Evolutionary conservation across 2,113 vertebrate genomes (phyloP), one percentile per base, ranked within the genome.

Genomic region (Heterochromis multidens): DNA sequence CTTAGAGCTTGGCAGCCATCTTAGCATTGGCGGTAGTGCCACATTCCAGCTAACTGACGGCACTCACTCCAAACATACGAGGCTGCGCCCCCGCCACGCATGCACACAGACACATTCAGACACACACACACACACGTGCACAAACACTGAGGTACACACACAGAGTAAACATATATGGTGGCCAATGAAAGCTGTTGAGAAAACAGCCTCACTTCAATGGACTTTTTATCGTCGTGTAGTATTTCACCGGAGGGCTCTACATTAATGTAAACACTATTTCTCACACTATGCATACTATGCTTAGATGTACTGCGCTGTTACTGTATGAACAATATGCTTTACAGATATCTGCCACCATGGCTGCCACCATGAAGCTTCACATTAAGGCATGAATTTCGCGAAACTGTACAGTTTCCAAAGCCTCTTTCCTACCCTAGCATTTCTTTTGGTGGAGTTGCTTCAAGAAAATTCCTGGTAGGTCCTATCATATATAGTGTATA

Each of bases 1-100:
- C 90, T 98, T 98, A 98, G 96, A 93, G 95, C 96, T 98, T 98
- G 97, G 97, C 97, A 98, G 97, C 97, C 97, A 98, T 98, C 96
- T 98, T 98, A 98, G 91, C 94, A 95, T 95, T 96, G 96, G 96
- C 96, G 96, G 96, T 94, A 94, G 94, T 94, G 92, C 94, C 94
- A 94, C 95, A 96, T 95, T 95, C 96, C 96, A 95, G 91, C 93
- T 96, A 94, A 96, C 95, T 96, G 93, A 96, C 95, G 94, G 94
- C 94, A 93, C 91, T 93, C 91, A 88, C 94, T 95, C 91, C 93
- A 92, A 94, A 94, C 93, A 93, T 93, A 92, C 87, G 86, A 90
- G 89, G 90, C 91, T 92, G 89, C 85, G 87, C 89, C 85, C 89
- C 91, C 72, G 74, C 84, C 67, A 37, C 37, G 23, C 81, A 86